A percentile compares a stretch with the other conserved stretches of the same genome.
phyloP scores from a whole-genome alignment of 2,888 invertebrate genomes.

The Hemicrepidius hirtus region DNA sequence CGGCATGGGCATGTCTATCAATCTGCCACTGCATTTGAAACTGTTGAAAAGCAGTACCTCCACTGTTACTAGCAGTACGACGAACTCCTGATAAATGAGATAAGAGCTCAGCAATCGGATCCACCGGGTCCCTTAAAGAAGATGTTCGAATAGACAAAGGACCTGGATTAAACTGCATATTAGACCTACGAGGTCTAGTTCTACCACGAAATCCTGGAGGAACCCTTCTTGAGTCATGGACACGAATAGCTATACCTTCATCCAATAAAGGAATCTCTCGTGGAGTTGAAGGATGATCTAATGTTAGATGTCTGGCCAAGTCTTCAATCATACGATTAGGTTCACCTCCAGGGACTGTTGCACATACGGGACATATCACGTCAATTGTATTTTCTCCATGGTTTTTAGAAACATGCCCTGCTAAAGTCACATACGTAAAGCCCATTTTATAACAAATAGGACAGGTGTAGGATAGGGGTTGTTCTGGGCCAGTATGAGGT shows the following conservation, averaged over 20 bases:
- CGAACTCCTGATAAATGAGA: constrained; percentile 18
- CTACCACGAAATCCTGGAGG: constrained; percentile 3
- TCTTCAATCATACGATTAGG: constrained; percentile 27
- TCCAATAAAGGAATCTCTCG: constrained; percentile 23
- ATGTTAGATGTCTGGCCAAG: constrained; percentile 20
- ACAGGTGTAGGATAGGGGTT: constrained; percentile 30
- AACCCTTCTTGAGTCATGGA: constrained; percentile 6
- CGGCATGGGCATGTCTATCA: constrained; percentile 11
- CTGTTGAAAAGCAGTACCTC: constrained; percentile 13
- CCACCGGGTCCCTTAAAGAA: not conserved
- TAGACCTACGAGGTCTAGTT: constrained; percentile 21
- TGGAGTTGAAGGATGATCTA: constrained; percentile 14
- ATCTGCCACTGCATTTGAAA: constrained; percentile 27
- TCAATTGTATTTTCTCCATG: not conserved
- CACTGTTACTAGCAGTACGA: constrained; percentile 25
- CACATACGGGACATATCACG: constrained; percentile 33
- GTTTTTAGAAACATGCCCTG: not conserved
- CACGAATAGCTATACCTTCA: constrained; percentile 8
- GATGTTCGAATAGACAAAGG: not conserved
- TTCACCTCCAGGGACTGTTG: constrained; percentile 21
- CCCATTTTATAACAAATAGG: constrained; percentile 30
- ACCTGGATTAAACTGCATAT: constrained; percentile 24
- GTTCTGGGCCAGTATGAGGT: not conserved
- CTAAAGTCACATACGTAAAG: constrained; percentile 2
- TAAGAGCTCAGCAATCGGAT: constrained; percentile 23